Evolutionary conservation across 2,113 vertebrate species (phyloP).

Genomic region (Lycocorax pyrrhopterus): DNA sequence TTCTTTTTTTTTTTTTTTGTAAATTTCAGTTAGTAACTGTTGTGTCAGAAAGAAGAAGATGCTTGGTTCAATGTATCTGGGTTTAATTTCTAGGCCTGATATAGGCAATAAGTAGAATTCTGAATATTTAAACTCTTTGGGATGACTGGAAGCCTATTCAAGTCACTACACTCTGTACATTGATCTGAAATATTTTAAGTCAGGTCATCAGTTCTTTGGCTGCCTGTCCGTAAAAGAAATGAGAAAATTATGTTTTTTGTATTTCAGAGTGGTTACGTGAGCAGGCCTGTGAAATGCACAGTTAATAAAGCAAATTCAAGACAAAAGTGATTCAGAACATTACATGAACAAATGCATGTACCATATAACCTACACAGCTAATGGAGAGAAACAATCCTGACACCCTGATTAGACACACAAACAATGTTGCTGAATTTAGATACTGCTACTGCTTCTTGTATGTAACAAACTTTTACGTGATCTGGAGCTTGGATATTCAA

Average conservation of each 20-base stretch:
- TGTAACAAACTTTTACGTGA: background rate
- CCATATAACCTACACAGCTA: background rate
- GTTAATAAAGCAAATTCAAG: background rate
- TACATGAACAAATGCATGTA: too few species aligned
- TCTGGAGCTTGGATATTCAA: background rate
- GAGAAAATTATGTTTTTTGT: background rate
- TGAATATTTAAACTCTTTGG: background rate
- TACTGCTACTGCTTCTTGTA: background rate
- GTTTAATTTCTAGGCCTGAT: background rate
- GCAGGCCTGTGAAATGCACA: background rate
- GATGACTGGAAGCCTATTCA: background rate
- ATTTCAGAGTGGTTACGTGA: background rate
- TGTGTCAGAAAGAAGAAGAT: background rate
- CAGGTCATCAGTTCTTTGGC: background rate
- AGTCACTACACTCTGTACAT: background rate
- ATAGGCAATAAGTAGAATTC: background rate
- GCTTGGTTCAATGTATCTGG: background rate
- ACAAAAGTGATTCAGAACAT: background rate
- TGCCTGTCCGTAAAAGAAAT: background rate
- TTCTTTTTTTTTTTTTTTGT: background rate
- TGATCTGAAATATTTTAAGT: background rate
- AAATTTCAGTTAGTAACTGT: background rate
- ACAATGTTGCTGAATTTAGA: background rate
- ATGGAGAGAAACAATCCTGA: background rate
- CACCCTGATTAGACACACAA: background rate